A percentile compares a stretch with the other conserved stretches of the same genome.
Conservation (phyloP, 2,888 invertebrate genomes). For the Drosophila lacicola region DNA sequence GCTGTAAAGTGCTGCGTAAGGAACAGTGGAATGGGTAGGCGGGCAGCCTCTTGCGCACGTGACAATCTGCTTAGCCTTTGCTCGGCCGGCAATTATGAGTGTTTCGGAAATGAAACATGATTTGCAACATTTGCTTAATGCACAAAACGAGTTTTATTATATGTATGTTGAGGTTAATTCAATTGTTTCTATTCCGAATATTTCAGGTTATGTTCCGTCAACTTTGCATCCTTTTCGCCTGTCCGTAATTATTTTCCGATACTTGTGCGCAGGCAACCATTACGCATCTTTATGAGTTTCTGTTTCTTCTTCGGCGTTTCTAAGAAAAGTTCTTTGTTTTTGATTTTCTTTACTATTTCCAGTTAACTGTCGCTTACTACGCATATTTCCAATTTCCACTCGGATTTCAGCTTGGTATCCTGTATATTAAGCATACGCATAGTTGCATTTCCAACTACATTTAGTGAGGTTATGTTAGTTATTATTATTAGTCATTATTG, state of each 20-base stretch:
- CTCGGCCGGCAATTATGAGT: background rate
- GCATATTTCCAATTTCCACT: too few relatives aligned
- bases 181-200: slow-evolving; percentile 1
- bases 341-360: slow-evolving; percentile 21
- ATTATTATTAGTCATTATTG: background rate
- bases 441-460: background rate
- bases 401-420: background rate
- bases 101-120: slow-evolving; percentile 2
- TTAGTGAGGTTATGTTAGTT: background rate
- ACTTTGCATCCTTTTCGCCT: slow-evolving; percentile 7
- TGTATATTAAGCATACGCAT: slow-evolving; percentile 5
- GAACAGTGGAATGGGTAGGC: slow-evolving; percentile 25
- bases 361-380: slow-evolving; percentile 4
- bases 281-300: slow-evolving; percentile 84
- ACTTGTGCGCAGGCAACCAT: slow-evolving; percentile 84
- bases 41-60: slow-evolving; percentile 37
- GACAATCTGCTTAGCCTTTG: slow-evolving; percentile 27
- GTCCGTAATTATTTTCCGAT: slow-evolving; percentile 82
- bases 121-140: slow-evolving; percentile 1
- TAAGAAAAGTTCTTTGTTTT: slow-evolving; percentile 25
- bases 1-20: slow-evolving; percentile 13
- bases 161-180: background rate
- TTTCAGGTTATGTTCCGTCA: background rate
- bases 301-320: slow-evolving; percentile 41
- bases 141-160: background rate